These are phyloP conservation scores for Catocala nupta DNA, from an alignment of 2,888 invertebrate species.

Conservation along the genomic window DNA sequence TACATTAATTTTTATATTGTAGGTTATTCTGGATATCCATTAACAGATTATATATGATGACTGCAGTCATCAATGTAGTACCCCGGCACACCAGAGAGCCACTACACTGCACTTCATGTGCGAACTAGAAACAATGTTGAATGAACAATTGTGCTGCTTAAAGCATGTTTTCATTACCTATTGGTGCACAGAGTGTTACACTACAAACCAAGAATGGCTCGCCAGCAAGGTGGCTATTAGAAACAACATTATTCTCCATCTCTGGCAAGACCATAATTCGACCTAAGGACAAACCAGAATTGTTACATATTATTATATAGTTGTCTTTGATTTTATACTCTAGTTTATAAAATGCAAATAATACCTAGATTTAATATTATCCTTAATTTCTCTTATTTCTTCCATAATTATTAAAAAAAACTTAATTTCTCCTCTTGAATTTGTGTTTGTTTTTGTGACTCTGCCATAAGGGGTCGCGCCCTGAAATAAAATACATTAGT, in stretches of 20 bases:
- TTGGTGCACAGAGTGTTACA: not conserved
- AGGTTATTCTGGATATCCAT: not conserved
- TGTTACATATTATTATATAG: too few relatives aligned
- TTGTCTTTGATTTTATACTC: too few relatives aligned
- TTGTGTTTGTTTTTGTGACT: too few relatives aligned
- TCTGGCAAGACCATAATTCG: not conserved
- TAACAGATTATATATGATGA: not conserved
- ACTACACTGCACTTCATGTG: not conserved
- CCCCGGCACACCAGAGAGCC: not conserved
- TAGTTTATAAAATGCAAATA: too few relatives aligned
- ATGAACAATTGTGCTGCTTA: not conserved
- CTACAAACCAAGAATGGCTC: not conserved
- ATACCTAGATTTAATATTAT: too few relatives aligned
- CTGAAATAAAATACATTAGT: too few relatives aligned
- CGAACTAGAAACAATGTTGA: not conserved
- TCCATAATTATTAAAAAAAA: too few relatives aligned
- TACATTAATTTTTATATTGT: too few relatives aligned
- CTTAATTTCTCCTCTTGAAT: too few relatives aligned
- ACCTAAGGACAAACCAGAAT: too few relatives aligned
- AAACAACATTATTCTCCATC: not conserved
- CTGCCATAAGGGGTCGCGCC: too few relatives aligned
- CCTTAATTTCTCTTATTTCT: too few relatives aligned
- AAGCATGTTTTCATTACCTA: not conserved
- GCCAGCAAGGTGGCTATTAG: not conserved
- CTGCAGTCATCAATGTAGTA: not conserved